A percentile compares a stretch with the other conserved stretches of the same genome.
These are phyloP conservation scores for Falco punctatus DNA, from an alignment of 2,113 vertebrate genomes.

Conservation along the genomic window DNA sequence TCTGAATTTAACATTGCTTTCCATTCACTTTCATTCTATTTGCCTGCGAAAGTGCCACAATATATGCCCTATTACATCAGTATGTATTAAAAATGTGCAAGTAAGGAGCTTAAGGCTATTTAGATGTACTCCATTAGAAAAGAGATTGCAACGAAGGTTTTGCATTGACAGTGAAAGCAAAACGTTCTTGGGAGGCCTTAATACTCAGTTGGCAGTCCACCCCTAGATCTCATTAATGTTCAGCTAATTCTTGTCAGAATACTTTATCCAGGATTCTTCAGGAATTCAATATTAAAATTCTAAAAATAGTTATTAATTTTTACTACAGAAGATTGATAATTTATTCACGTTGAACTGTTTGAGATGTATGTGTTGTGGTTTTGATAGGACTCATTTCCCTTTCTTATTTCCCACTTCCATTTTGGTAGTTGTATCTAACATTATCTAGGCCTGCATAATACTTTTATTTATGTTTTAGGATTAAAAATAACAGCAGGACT, in stretches of 20 bases:
- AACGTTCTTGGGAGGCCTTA: background rate
- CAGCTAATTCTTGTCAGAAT: background rate
- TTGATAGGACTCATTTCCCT: background rate
- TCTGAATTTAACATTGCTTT: background rate
- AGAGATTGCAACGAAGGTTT: background rate
- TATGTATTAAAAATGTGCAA: slow-evolving; percentile 29
- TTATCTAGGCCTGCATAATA: background rate
- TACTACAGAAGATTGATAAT: background rate
- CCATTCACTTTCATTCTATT: background rate
- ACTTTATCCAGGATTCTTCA: background rate
- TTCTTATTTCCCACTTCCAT: background rate
- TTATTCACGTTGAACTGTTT: background rate
- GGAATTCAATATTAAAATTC: background rate
- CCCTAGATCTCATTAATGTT: background rate
- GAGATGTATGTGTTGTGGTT: background rate
- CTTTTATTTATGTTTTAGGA: slow-evolving; percentile 12
- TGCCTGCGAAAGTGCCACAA: background rate
- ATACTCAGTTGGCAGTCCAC: background rate
- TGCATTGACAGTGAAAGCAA: background rate
- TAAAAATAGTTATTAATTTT: background rate
- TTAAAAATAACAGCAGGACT: background rate
- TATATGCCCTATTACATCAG: background rate
- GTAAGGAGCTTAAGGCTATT: background rate
- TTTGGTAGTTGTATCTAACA: background rate
- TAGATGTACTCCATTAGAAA: background rate